Conservation (phyloP, 2,888 invertebrate species). For the Mimumesa dahlbomi region DNA sequence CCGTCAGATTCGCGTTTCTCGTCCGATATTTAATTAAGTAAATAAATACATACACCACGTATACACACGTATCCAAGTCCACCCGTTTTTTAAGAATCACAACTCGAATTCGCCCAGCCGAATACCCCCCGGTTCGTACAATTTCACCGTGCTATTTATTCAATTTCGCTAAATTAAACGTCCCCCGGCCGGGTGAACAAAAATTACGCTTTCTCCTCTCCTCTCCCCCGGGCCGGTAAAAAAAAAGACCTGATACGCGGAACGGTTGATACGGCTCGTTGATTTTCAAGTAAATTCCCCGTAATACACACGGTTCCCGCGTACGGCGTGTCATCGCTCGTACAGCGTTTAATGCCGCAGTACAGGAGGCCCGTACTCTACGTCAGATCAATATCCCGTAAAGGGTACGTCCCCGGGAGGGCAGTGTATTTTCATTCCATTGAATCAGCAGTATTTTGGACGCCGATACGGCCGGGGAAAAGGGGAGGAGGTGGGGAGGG, state of each 20-base stretch:
- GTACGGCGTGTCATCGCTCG: slow-evolving; percentile 25
- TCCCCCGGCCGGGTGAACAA: background rate
- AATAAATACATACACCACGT: background rate
- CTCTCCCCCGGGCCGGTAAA: background rate
- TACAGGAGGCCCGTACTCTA: slow-evolving; percentile 15
- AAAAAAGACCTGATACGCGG: background rate
- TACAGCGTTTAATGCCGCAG: slow-evolving; percentile 43
- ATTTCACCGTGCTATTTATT: too few species aligned
- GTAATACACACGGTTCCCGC: slow-evolving; percentile 29
- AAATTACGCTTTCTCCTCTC: background rate
- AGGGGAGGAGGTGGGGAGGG: too few species aligned
- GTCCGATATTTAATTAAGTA: background rate
- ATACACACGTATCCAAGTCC: too few species aligned
- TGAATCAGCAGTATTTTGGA: slow-evolving; percentile 58
- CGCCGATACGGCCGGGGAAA: slow-evolving; percentile 20
- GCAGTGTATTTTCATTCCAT: slow-evolving; percentile 58
- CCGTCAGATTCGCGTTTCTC: background rate
- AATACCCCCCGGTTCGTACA: too few species aligned
- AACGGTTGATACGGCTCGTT: slow-evolving; percentile 3
- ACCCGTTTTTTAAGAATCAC: too few species aligned
- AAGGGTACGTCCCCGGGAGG: slow-evolving; percentile 41
- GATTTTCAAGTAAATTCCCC: slow-evolving; percentile 32
- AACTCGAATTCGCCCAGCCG: too few species aligned
- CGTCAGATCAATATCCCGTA: slow-evolving; percentile 59
- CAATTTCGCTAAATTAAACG: background rate